Conservation (phyloP, 2,113 vertebrate genomes). For the Barnardius zonarius region DNA sequence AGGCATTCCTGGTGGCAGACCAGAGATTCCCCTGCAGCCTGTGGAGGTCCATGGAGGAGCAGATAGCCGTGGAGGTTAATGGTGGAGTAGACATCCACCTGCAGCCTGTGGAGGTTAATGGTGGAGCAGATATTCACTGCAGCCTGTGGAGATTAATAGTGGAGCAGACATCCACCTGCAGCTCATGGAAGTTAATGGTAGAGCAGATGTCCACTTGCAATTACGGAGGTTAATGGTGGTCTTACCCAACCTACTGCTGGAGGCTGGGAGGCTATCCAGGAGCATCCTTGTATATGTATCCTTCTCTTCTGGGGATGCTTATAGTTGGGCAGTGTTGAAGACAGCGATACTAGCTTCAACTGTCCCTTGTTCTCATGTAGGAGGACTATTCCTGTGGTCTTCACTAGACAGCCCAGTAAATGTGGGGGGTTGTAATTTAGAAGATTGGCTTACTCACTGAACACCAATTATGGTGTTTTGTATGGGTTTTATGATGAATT, state of each 20-base stretch:
- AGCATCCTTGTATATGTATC: not conserved
- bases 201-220: not conserved
- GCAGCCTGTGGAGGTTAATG: no score
- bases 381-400: not conserved
- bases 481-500: not conserved
- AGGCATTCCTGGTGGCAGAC: not conserved
- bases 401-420: not conserved
- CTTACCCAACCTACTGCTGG: not conserved
- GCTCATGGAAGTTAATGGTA: not conserved
- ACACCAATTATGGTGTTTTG: not conserved
- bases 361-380: not conserved
- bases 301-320: not conserved
- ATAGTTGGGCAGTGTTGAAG: not conserved
- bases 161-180: not conserved
- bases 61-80: no score
- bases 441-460: not conserved
- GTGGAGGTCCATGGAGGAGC: not conserved
- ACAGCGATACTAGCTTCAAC: not conserved
- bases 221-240: not conserved
- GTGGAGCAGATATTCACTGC: not conserved
- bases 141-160: not conserved
- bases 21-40: not conserved
- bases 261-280: not conserved
- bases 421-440: fast-evolving
- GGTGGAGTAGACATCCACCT: no score